These are phyloP conservation scores for Mus musculus DNA, from an alignment of 2,113 vertebrate genomes.

Conservation along the genomic window DNA sequence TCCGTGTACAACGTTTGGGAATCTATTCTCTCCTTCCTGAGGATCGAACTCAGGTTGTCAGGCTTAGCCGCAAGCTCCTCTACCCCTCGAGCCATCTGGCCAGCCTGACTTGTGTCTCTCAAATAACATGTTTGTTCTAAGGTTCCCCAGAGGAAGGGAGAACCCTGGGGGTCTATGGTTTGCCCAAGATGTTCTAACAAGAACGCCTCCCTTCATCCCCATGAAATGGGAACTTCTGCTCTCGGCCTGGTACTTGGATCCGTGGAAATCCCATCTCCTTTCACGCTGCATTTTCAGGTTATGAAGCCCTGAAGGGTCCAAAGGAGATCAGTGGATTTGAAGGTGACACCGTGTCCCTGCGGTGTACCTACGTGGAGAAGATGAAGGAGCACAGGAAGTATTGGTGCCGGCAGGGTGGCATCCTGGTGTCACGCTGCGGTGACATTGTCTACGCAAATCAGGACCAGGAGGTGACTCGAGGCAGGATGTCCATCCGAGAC, in stretches of 20 bases:
- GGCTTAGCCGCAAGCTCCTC: background rate
- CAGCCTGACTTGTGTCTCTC: background rate
- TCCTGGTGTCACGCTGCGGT: background rate
- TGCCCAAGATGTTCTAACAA: background rate
- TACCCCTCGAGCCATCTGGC: background rate
- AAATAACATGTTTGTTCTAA: background rate
- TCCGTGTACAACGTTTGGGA: background rate
- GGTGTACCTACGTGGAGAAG: slow-evolving; percentile 47
- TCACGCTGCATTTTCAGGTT: slow-evolving; percentile 61
- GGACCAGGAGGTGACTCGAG: background rate
- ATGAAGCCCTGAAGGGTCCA: slow-evolving; percentile 42
- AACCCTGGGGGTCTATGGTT: background rate
- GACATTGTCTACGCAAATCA: fast-evolving
- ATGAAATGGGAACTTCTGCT: background rate
- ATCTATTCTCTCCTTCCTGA: background rate
- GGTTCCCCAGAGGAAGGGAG: background rate
- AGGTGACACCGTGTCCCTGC: slow-evolving; percentile 58
- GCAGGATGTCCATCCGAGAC: slow-evolving; percentile 71
- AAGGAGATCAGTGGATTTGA: slow-evolving; percentile 43
- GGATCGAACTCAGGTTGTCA: background rate
- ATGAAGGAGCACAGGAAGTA: background rate
- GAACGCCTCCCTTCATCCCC: background rate
- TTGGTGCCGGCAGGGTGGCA: slow-evolving; percentile 40
- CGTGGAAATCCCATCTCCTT: background rate
- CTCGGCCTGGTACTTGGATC: background rate